Base-by-base conservation (phyloP, 2,113 vertebrate species). In the Phocoena sinus region DNA sequence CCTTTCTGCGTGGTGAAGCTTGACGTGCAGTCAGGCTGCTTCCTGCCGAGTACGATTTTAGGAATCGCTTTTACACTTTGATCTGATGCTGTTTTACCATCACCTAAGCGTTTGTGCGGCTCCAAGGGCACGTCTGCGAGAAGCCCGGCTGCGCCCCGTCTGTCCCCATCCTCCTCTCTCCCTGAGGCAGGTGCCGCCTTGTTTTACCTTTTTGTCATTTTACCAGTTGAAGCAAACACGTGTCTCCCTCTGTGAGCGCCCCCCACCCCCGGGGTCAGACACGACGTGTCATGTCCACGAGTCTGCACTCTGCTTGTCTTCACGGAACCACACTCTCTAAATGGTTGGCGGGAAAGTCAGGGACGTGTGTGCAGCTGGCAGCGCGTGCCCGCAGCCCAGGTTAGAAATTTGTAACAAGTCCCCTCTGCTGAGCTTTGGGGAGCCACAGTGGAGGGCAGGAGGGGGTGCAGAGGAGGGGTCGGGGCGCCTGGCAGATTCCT, bases 201-300 rank as follows among this genome's bases (percentile, higher is more conserved):
- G 4, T 15, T 50, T 8, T 23, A 21, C 33, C 50, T 28, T 23
- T 33, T 2, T 5, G 23, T 17, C 8, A 0, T 71, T 53, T 28
- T 41, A 33, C 2, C 8, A 12, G 13, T 3, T 6, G 31, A 68
- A 65, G 76, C 25, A 18, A 8, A 38, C 1, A 10, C 0, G 2
- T 11, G 2, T 6, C 20, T 11, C 4, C 28, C 28, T 53, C 31
- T 53, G 44, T 6, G 31, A 77, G 74, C 31, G 47, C 15, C 56
- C 56, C 56, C 56, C 73, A 33, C 44, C 47, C 76, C 31, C 31
- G 31, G 53, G 17, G 71, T 41, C 38, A 74, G 28, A 74, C 15
- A 50, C 17, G 9, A 62, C 25, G 5, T 6, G 2, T 26, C 14
- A 20, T 0, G 0, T 7, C 10, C 44, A 0, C 28, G 1, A 28